Percentiles rank a stretch among this genome's conserved stretches.
phyloP scores from a whole-genome alignment of 1,140 invertebrate species.

The Trypoxylus dichotomus region DNA sequence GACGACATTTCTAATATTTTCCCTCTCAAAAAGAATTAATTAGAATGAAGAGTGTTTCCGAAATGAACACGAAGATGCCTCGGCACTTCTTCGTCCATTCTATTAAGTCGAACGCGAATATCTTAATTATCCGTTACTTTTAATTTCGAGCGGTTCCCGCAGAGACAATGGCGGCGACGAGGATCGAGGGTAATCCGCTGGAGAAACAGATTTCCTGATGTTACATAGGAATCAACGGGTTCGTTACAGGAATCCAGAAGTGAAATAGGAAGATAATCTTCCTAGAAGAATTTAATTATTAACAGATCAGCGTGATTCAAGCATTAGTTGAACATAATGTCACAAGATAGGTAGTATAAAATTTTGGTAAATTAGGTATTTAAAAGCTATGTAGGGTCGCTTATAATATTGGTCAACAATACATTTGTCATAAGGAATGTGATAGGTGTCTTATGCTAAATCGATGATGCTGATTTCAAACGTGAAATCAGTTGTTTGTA shows the following conservation, averaged over 20 bases:
- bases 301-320: no score
- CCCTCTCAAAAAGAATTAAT: constrained; percentile 15
- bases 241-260: background rate
- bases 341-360: no score
- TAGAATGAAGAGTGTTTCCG: constrained; percentile 5
- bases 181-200: background rate
- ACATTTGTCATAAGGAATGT: no score
- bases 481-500: no score
- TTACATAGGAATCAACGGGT: background rate
- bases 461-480: no score
- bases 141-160: background rate
- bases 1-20: constrained; percentile 9
- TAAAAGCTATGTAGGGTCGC: no score
- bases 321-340: no score
- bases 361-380: no score
- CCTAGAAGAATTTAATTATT: no score
- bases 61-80: background rate
- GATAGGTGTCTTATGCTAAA: no score
- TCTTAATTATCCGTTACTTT: constrained; percentile 22
- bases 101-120: background rate
- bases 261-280: no score
- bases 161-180: constrained; percentile 5
- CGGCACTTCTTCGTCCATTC: background rate
- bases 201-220: background rate
- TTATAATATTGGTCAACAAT: no score